These are phyloP conservation scores for Aspidiotus rigidus DNA, from an alignment of 2,888 invertebrate genomes.

Conservation along the genomic window DNA sequence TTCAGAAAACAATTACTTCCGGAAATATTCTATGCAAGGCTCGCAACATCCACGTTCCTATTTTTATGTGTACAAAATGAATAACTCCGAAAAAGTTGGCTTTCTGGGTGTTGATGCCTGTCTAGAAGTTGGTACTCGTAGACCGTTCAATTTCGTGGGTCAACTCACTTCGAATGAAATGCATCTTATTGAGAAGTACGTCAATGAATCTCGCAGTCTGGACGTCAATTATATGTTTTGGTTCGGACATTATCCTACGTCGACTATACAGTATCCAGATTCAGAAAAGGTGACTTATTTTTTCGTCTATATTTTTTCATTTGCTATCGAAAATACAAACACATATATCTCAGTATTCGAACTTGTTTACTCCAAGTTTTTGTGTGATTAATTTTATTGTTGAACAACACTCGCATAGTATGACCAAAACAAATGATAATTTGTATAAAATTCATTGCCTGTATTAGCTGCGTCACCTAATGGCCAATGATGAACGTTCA, in stretches of 20 bases:
- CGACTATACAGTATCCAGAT: conserved; percentile 60
- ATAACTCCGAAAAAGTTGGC: conserved; percentile 56
- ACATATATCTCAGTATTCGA: too few species aligned
- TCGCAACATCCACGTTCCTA: conserved; percentile 60
- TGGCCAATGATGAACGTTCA: conserved; percentile 53
- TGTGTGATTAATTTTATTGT: too few species aligned
- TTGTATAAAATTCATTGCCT: neutral
- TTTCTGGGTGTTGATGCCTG: conserved; percentile 82
- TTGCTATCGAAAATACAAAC: too few species aligned
- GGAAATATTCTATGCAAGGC: conserved; percentile 72
- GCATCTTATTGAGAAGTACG: conserved; percentile 44
- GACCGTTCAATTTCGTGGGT: conserved; percentile 88
- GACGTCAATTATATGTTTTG: conserved; percentile 52
- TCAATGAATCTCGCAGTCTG: conserved; percentile 34
- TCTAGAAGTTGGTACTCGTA: conserved; percentile 70
- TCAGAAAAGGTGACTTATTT: conserved; percentile 44
- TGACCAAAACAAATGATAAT: too few species aligned
- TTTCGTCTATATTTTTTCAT: too few species aligned
- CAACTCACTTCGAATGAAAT: conserved; percentile 41
- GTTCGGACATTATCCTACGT: conserved; percentile 89
- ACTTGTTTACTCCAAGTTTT: too few species aligned
- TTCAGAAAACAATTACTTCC: conserved; percentile 64
- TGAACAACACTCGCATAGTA: too few species aligned
- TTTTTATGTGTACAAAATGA: conserved; percentile 49
- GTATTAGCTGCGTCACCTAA: conserved; percentile 47